These are phyloP conservation scores for Phasia obesa DNA, from an alignment of 2,888 invertebrate species.

Conservation along the genomic window DNA sequence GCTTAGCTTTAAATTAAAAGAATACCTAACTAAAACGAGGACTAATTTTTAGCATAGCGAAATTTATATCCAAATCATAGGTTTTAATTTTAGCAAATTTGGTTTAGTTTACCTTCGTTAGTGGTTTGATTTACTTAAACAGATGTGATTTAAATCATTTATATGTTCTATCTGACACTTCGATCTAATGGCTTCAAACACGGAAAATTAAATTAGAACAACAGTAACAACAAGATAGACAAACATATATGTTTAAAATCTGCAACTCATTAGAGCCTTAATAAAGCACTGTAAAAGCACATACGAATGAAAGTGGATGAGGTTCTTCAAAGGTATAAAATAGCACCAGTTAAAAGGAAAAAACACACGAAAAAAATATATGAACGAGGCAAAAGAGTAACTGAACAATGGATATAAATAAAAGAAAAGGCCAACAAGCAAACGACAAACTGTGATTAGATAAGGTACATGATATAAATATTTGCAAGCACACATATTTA, in stretches of 20 bases:
- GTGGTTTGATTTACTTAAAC: conserved; percentile 48
- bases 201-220: conserved; percentile 37
- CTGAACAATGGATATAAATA: conserved; percentile 57
- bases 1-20: no score
- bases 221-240: conserved; percentile 7
- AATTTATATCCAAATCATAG: no score
- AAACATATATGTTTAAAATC: conserved; percentile 62
- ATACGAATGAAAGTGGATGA: conserved; percentile 12
- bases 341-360: conserved; percentile 49
- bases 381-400: conserved; percentile 21
- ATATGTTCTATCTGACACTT: conserved; percentile 51
- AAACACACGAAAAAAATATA: conserved; percentile 25
- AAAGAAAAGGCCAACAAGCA: conserved; percentile 55
- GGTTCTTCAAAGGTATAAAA: conserved; percentile 3
- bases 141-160: conserved; percentile 66
- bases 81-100: neutral
- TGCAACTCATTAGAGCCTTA: conserved; percentile 78
- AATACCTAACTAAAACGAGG: no score
- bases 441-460: conserved; percentile 68
- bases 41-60: no score
- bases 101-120: conserved; percentile 3
- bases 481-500: conserved; percentile 1
- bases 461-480: conserved; percentile 48
- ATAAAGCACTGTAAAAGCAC: conserved; percentile 21
- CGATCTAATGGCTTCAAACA: conserved; percentile 61